Conservation (phyloP, 2,797 vertebrate genomes). For the Pseudocheirus occidentalis region DNA sequence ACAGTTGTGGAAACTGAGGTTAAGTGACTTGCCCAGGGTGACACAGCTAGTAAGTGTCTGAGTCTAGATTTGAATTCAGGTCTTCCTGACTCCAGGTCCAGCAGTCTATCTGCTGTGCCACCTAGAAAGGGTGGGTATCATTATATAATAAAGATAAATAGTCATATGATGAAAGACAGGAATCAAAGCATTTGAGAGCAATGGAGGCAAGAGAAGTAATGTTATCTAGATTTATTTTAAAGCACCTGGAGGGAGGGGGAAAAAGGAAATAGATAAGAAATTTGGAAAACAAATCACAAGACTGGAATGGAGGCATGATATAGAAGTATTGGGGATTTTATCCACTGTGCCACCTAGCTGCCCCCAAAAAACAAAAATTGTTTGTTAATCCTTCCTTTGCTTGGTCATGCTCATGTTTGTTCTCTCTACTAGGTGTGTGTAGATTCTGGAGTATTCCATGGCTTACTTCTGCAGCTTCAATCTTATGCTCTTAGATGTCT, state of each 20-base stretch:
- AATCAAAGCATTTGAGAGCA: neutral
- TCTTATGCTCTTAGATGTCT: too few relatives aligned
- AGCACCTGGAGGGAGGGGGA: neutral
- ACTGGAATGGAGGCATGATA: neutral
- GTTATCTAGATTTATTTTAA: neutral
- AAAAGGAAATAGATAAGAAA: neutral
- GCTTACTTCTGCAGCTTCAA: neutral
- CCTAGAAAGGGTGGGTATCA: neutral
- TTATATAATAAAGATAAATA: neutral
- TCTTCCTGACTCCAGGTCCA: too few relatives aligned
- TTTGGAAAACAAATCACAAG: neutral
- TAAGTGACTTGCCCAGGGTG: too few relatives aligned
- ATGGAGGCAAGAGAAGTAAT: neutral
- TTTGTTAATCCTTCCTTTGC: neutral
- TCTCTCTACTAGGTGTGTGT: neutral
- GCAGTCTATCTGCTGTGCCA: too few relatives aligned
- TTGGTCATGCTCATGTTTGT: neutral
- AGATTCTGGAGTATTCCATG: neutral
- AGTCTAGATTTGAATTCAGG: too few relatives aligned
- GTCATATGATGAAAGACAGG: neutral
- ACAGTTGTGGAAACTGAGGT: too few relatives aligned
- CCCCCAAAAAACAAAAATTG: neutral
- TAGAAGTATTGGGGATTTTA: neutral
- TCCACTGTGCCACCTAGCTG: neutral
- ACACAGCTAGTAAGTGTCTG: too few relatives aligned